phyloP scores from a whole-genome alignment of 2,113 vertebrate species.

The Platichthys stellatus region DNA sequence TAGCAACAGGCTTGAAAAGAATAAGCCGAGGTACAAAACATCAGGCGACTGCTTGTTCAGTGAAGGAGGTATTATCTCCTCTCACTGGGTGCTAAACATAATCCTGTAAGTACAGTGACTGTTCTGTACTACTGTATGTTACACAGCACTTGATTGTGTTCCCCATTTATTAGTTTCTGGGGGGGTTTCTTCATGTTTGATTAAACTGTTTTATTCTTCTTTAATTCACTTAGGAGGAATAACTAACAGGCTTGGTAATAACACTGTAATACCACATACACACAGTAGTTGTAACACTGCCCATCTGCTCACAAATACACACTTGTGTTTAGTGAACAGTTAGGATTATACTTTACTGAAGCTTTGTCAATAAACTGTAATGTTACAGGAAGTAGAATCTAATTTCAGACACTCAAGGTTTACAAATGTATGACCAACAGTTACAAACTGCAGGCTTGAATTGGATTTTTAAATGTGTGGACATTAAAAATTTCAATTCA shows the following conservation, averaged over 20 bases:
- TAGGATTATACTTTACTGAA: too few relatives aligned
- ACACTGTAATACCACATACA: not conserved
- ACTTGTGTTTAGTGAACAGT: not conserved
- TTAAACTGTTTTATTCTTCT: not conserved
- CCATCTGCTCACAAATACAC: conserved; percentile 17
- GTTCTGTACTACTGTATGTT: conserved; percentile 28
- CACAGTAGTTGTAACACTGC: conserved; percentile 1
- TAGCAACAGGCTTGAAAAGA: conserved; percentile 16
- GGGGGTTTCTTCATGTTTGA: not conserved
- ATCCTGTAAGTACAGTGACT: conserved; percentile 12
- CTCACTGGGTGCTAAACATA: conserved; percentile 11
- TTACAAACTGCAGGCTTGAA: too few relatives aligned
- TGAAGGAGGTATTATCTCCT: not conserved
- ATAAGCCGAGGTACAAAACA: conserved; percentile 19
- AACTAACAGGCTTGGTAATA: conserved; percentile 32
- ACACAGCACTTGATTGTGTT: conserved; percentile 17
- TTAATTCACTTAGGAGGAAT: conserved; percentile 6
- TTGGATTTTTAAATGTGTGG: too few relatives aligned
- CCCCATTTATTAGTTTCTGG: not conserved
- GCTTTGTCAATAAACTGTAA: not conserved
- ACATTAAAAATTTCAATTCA: not conserved
- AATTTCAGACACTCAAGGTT: conserved; percentile 13
- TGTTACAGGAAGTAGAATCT: not conserved
- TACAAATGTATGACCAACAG: conserved; percentile 5
- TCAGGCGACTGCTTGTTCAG: conserved; percentile 3